A percentile compares a stretch with the other conserved stretches of the same genome.
These are phyloP conservation scores for Myotis vivesi DNA, from an alignment of 2,797 vertebrate species.

Conservation along the genomic window DNA sequence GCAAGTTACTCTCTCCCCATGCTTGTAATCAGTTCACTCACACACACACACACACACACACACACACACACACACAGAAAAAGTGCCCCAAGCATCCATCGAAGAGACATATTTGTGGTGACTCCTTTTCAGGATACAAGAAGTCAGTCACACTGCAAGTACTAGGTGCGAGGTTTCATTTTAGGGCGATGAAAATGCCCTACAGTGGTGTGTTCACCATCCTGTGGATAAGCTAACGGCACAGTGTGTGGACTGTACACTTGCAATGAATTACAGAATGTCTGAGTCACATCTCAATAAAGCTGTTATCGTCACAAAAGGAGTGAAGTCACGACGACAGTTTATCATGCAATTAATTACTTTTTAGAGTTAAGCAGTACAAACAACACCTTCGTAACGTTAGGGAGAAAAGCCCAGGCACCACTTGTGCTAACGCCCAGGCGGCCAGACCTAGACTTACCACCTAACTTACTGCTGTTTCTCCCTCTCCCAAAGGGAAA, in stretches of 20 bases:
- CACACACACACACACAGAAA: neutral
- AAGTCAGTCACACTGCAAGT: neutral
- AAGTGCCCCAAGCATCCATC: neutral
- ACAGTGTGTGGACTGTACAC: neutral
- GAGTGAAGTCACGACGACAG: neutral
- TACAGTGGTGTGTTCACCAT: neutral
- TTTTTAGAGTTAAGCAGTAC: neutral
- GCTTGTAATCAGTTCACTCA: too few species aligned
- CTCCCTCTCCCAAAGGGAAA: neutral
- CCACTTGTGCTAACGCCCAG: neutral
- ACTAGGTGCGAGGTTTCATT: neutral
- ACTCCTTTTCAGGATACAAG: constrained; percentile 10
- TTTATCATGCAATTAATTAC: neutral
- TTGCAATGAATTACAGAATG: neutral
- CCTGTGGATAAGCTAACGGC: neutral
- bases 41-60: too few species aligned
- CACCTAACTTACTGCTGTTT: neutral
- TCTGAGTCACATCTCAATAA: neutral
- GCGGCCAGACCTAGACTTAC: neutral
- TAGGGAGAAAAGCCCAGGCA: neutral
- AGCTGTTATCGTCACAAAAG: neutral
- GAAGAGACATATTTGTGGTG: neutral
- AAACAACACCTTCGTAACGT: neutral
- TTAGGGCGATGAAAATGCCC: neutral
- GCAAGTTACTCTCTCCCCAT: neutral